phyloP scores from a whole-genome alignment of 2,888 invertebrate species.

The Iphiclides podalirius region DNA sequence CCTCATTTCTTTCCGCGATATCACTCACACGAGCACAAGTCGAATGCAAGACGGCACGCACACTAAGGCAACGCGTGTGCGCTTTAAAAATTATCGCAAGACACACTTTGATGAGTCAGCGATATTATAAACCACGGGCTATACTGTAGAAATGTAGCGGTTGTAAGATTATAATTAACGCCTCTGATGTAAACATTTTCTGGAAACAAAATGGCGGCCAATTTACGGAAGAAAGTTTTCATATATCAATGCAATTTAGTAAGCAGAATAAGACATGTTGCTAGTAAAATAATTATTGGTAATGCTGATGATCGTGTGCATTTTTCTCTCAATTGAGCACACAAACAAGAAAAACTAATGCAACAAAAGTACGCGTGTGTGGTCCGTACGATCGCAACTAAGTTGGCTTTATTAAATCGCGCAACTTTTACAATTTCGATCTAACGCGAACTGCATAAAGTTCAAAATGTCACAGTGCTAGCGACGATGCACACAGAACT shows the following conservation, averaged over 20 bases:
- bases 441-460: neutral
- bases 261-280: too few relatives aligned
- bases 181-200: constrained; percentile 1
- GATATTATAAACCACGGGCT: constrained; percentile 5
- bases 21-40: constrained; percentile 42
- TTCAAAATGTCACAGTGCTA: neutral
- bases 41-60: constrained; percentile 32
- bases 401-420: constrained; percentile 6
- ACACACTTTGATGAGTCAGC: constrained; percentile 23
- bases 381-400: neutral
- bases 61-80: constrained; percentile 28
- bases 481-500: neutral
- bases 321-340: neutral
- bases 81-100: constrained; percentile 38
- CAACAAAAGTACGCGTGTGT: constrained; percentile 11
- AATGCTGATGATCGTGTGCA: neutral
- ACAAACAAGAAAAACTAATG: neutral
- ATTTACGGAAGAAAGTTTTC: too few relatives aligned
- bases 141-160: neutral
- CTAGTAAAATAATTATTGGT: neutral
- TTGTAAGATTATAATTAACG: neutral
- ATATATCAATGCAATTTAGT: too few relatives aligned
- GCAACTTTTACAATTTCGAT: neutral
- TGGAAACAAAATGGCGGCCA: constrained; percentile 6
- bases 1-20: constrained; percentile 77